Conservation (phyloP, 2,797 vertebrate genomes). For the Clarias pachynema region DNA sequence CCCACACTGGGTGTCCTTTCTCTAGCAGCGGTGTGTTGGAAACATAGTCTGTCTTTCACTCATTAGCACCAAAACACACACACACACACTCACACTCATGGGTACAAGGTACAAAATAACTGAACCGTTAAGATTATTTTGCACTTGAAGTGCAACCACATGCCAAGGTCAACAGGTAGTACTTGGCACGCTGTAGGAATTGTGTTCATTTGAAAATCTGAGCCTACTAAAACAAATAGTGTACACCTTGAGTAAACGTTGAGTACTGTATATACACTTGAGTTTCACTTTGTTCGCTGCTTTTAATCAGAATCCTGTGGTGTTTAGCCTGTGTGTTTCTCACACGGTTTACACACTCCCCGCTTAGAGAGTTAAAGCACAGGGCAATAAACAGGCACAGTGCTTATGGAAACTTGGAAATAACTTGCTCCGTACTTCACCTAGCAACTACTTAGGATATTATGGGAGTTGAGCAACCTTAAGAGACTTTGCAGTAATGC, state of each 20-base stretch:
- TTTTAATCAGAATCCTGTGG: neutral
- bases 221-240: neutral
- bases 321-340: neutral
- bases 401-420: conserved; percentile 12
- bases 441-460: conserved; percentile 25
- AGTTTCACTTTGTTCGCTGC: neutral
- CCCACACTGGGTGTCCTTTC: neutral
- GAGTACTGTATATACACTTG: neutral
- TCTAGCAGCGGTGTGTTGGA: neutral
- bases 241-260: neutral
- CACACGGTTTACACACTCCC: neutral
- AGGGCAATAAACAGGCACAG: conserved; percentile 1
- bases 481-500: conserved; percentile 6
- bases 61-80: neutral
- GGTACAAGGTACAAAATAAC: neutral
- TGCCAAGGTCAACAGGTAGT: neutral
- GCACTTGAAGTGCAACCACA: neutral
- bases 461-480: conserved; percentile 17
- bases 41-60: neutral
- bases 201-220: neutral
- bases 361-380: neutral
- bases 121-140: neutral
- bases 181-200: neutral
- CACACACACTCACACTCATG: neutral
- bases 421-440: conserved; percentile 22